These are phyloP conservation scores for Gastrophysa polygoni DNA, from an alignment of 2,888 invertebrate species.

Conservation along the genomic window DNA sequence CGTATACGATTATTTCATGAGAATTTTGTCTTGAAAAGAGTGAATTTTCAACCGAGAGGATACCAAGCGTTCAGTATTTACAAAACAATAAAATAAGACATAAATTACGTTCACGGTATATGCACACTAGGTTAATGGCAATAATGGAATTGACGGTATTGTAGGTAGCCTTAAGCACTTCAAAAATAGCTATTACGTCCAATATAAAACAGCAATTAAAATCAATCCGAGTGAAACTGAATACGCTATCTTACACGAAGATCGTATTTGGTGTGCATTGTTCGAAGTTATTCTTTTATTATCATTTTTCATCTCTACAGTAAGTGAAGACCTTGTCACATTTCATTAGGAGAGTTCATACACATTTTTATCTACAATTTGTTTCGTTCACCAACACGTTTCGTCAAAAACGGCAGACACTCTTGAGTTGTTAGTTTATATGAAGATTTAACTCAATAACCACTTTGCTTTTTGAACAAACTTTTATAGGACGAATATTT, in stretches of 20 bases:
- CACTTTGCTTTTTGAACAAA: too few species aligned
- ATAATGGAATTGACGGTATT: conserved; percentile 19
- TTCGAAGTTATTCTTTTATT: neutral
- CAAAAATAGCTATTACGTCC: conserved; percentile 22
- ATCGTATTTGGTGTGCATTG: conserved; percentile 4
- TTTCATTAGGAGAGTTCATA: neutral
- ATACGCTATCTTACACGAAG: conserved; percentile 10
- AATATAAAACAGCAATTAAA: conserved; percentile 15
- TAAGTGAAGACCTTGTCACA: neutral
- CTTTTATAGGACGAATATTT: too few species aligned
- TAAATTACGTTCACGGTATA: conserved; percentile 14
- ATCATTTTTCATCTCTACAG: too few species aligned
- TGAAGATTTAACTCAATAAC: too few species aligned
- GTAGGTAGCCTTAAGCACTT: conserved; percentile 15
- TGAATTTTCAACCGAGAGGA: conserved; percentile 3
- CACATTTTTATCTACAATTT: too few species aligned
- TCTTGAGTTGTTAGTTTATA: too few species aligned
- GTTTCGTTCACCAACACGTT: too few species aligned
- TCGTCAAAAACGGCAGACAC: too few species aligned
- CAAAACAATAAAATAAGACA: conserved; percentile 8
- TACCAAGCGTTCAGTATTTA: neutral
- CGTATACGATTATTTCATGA: too few species aligned
- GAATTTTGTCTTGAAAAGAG: too few species aligned
- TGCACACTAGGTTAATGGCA: conserved; percentile 14
- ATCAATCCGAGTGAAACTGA: conserved; percentile 16